These are phyloP conservation scores for Papilio protenor DNA, from an alignment of 2,888 invertebrate genomes.

Conservation along the genomic window DNA sequence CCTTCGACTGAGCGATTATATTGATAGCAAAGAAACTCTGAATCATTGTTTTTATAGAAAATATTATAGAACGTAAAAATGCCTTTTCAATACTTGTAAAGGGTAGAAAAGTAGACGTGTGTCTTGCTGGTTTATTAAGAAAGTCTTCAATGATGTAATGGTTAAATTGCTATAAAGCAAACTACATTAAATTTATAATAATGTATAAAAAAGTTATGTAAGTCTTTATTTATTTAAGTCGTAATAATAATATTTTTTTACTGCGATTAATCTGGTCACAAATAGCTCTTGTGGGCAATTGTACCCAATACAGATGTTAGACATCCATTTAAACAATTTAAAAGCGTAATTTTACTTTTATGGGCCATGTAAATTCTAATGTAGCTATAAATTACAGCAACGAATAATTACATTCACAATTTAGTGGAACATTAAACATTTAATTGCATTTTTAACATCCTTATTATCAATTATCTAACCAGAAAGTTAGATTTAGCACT, in stretches of 20 bases:
- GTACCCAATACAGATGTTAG: conserved; percentile 10
- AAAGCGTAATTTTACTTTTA: conserved; percentile 12
- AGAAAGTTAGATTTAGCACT: background rate
- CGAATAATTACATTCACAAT: conserved; percentile 15
- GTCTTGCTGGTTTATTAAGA: too few relatives aligned
- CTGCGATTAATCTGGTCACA: background rate
- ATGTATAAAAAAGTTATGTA: too few relatives aligned
- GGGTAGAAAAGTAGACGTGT: too few relatives aligned
- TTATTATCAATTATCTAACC: too few relatives aligned
- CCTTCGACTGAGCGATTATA: background rate
- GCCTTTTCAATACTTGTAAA: background rate
- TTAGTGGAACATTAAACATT: background rate
- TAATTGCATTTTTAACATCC: background rate
- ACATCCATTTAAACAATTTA: conserved; percentile 3
- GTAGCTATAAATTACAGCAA: conserved; percentile 15
- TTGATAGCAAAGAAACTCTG: background rate
- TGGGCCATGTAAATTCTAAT: conserved; percentile 18
- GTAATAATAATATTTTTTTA: too few relatives aligned
- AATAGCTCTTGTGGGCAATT: background rate
- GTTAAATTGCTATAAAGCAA: too few relatives aligned
- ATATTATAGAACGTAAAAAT: background rate
- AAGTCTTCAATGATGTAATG: too few relatives aligned
- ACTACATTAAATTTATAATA: too few relatives aligned
- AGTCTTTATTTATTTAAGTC: too few relatives aligned
- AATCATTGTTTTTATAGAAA: background rate